Base-by-base conservation (phyloP, 1,140 invertebrate species). In the Drosophila kepulauana region DNA sequence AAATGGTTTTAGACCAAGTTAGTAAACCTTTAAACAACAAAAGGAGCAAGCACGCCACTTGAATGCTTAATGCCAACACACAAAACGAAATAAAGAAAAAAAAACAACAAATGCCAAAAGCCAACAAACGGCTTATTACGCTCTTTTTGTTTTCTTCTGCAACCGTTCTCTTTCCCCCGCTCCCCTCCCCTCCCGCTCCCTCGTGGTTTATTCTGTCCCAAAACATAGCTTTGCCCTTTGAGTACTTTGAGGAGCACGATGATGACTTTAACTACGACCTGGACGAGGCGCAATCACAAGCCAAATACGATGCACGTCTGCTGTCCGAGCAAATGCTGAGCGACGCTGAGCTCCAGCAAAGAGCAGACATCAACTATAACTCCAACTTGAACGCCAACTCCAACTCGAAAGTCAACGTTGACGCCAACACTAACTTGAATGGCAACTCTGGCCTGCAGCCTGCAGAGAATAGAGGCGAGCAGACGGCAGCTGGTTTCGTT, bases 261-360 rank as follows among this genome's bases (percentile, higher is more conserved):
- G 91, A 92, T 28, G 91, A 92, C 41, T 81, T 90, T 63, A 81
- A 80, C 71, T 92, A 91, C 58, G 91, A 92, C 72, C 76, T 92
- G 78, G 91, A 92, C 67, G 91, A 88, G 33, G 90, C 84, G 16
- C 91, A 92, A 63, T 92, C 91, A 7, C 81, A 92, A 58, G 91
- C 91, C 25, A 92, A 92, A 86, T 92, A 92, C 72, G 91, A 92
- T 89, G 82, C 91, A 66, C 87, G 79, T 52, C 77, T 92, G 57
- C 80, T 92, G 25, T 92, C 91, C 30, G 85, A 92, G 48, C 91
- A 92, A 75, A 89, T 92, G 85, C 69, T 91, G 56, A 86, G 85
- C 78, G 79, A 82, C 35, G 75, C 74, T 64, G 85, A 91, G 75
- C 66, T 75, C 15, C 76, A 79, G 38, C 84, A 82, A 28, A 62